Conservation (phyloP, 2,797 vertebrate genomes). For the Manis javanica region DNA sequence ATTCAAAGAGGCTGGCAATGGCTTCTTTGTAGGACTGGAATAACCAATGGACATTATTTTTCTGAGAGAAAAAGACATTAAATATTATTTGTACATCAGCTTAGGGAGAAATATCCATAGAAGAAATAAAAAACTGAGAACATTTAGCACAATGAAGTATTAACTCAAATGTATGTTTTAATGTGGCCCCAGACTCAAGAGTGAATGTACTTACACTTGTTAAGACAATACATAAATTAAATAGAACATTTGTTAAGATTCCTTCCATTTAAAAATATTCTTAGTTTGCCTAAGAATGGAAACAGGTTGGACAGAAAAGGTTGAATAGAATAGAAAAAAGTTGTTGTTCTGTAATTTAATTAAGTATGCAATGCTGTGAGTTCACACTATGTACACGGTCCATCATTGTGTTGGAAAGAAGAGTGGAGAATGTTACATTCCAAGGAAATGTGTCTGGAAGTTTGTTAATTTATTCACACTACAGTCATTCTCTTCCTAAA, state of each 20-base stretch:
- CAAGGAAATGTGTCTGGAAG: neutral
- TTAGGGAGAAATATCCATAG: neutral
- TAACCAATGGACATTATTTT: neutral
- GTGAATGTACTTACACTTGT: neutral
- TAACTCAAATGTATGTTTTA: neutral
- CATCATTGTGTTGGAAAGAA: neutral
- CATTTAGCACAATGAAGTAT: neutral
- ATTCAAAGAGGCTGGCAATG: conserved; percentile 42
- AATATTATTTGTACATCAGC: neutral
- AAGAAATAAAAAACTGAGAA: conserved; percentile 20
- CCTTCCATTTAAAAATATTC: neutral
- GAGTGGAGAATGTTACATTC: neutral
- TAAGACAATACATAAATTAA: neutral
- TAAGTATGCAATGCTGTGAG: neutral
- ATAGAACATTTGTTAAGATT: neutral
- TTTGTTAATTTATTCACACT: neutral
- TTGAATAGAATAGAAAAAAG: neutral
- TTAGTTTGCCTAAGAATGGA: neutral
- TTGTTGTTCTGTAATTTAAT: neutral
- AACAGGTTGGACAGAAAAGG: neutral
- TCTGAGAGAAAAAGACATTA: conserved; percentile 12
- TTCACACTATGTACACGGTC: neutral
- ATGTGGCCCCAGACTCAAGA: neutral
- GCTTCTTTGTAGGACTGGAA: neutral
- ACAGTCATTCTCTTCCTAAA: neutral